Conservation (phyloP, 2,797 vertebrate genomes). For the Propithecus deckenii region DNA sequence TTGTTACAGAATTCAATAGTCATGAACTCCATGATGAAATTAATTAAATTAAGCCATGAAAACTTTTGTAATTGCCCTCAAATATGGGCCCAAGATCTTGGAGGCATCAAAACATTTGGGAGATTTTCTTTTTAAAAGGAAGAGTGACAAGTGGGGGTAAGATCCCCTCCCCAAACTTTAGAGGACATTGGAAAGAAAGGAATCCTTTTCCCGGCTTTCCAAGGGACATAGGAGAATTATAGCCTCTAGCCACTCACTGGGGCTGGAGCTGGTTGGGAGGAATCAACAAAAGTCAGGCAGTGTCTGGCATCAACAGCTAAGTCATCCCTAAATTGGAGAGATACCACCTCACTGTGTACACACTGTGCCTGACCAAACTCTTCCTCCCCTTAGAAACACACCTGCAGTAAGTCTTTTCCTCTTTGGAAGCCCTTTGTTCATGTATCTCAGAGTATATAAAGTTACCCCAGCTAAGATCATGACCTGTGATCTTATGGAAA, state of each 20-base stretch:
- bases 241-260: background rate
- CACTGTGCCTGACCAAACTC: background rate
- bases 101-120: background rate
- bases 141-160: background rate
- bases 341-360: background rate
- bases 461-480: background rate
- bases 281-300: background rate
- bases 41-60: background rate
- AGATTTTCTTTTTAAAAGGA: background rate
- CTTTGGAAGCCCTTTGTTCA: background rate
- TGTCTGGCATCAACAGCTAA: background rate
- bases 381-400: background rate
- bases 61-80: background rate
- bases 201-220: background rate
- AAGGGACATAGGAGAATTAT: background rate
- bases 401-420: background rate
- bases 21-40: background rate
- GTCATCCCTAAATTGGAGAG: background rate
- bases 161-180: background rate
- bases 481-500: background rate
- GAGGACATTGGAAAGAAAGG: background rate
- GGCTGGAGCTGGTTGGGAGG: background rate
- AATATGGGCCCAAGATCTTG: background rate
- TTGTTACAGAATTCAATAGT: background rate
- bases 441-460: background rate